Percentiles rank a stretch among this genome's conserved stretches.
phyloP scores from a whole-genome alignment of 37 sponge, comb jelly and placozoan genomes.

The Aphrocallistes beatrix region DNA sequence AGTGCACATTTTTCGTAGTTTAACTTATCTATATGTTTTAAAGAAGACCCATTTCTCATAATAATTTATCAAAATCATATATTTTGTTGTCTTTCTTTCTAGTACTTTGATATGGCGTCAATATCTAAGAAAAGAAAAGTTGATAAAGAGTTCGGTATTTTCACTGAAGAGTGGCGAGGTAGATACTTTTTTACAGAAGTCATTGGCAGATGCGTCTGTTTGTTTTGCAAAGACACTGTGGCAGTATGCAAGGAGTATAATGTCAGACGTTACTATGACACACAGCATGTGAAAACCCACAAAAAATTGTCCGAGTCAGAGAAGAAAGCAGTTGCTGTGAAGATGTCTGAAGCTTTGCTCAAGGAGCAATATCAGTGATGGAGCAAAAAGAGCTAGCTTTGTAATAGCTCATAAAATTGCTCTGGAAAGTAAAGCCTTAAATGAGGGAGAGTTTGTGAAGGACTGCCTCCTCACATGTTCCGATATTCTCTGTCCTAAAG shows the following conservation, averaged over 20 bases:
- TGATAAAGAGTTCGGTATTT: background rate
- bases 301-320: background rate
- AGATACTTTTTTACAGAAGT: background rate
- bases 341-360: background rate
- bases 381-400: background rate
- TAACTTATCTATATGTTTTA: no score
- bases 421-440: no score
- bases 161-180: background rate
- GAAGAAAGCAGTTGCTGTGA: background rate
- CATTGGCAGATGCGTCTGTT: background rate
- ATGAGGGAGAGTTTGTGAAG: no score
- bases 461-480: background rate
- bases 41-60: no score
- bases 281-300: background rate
- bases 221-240: background rate
- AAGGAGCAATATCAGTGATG: background rate
- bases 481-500: background rate
- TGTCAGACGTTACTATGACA: background rate
- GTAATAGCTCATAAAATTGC: background rate
- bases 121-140: background rate
- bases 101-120: background rate
- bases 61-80: no score
- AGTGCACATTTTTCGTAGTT: no score
- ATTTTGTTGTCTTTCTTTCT: no score
- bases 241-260: background rate